Evolutionary conservation across 2,888 invertebrate species (phyloP).

Genomic region (Allophyes oxyacanthae): DNA sequence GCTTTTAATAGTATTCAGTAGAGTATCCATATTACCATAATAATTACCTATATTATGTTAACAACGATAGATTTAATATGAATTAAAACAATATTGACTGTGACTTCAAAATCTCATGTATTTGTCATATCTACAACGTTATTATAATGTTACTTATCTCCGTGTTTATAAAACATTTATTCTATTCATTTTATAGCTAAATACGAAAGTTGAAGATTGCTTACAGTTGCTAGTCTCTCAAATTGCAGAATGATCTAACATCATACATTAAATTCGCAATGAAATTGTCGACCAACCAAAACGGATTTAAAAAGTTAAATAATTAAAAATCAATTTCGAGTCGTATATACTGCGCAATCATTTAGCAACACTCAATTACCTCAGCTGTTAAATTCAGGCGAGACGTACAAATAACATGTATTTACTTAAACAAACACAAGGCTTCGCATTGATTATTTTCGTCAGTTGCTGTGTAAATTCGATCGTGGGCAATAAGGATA

Average conservation of each 20-base stretch:
- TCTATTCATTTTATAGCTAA: too few species aligned
- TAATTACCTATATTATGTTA: conserved; percentile 22
- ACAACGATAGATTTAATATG: conserved; percentile 30
- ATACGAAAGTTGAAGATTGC: too few species aligned
- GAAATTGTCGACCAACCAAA: conserved; percentile 24
- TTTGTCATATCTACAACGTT: neutral
- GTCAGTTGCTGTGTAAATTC: conserved; percentile 68
- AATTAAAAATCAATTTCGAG: conserved; percentile 40
- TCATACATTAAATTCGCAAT: conserved; percentile 7
- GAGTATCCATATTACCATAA: conserved; percentile 23
- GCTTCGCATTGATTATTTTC: conserved; percentile 64
- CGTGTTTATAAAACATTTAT: too few species aligned
- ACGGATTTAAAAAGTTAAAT: conserved; percentile 34
- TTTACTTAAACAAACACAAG: conserved; percentile 63
- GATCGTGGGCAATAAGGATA: conserved; percentile 64
- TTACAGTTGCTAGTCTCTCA: too few species aligned
- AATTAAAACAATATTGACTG: conserved; percentile 16
- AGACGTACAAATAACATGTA: conserved; percentile 45
- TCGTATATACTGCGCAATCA: conserved; percentile 42
- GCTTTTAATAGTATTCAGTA: conserved; percentile 19
- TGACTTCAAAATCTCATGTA: conserved; percentile 4
- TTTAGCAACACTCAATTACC: conserved; percentile 44
- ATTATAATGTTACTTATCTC: neutral
- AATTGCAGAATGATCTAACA: conserved; percentile 11
- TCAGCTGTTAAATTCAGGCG: conserved; percentile 43